Conservation (phyloP, 2,113 vertebrate genomes). For the Clarias batrachus region DNA sequence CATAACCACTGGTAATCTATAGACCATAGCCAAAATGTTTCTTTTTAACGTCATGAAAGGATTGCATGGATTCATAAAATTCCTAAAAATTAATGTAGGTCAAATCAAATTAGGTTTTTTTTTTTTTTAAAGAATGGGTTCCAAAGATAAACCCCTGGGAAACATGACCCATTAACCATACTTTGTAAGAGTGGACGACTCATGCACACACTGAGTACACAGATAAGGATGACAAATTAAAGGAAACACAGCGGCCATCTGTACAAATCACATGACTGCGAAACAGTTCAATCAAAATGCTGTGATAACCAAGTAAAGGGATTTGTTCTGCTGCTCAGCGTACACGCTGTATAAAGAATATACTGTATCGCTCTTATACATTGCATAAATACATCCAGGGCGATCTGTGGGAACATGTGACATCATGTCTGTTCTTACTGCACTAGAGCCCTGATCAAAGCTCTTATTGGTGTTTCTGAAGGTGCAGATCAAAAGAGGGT, state of each 20-base stretch:
- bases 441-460: slow-evolving; percentile 36
- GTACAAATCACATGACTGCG: neutral
- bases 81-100: neutral
- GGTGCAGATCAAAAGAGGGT: slow-evolving; percentile 34
- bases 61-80: neutral
- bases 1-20: too few relatives aligned
- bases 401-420: neutral
- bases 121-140: neutral
- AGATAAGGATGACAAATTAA: neutral
- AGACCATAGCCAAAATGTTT: neutral
- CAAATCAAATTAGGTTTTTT: neutral
- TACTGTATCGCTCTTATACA: neutral
- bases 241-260: neutral
- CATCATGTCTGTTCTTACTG: slow-evolving; percentile 11
- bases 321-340: neutral
- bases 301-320: neutral
- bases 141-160: neutral
- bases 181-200: neutral
- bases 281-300: neutral
- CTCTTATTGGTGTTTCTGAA: slow-evolving; percentile 9
- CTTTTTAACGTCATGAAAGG: neutral
- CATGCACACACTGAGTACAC: neutral
- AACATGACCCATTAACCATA: too few relatives aligned
- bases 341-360: too few relatives aligned
- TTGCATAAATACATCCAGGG: neutral